These are phyloP conservation scores for Drosophila cognata DNA, from an alignment of 2,888 invertebrate species.

Conservation along the genomic window DNA sequence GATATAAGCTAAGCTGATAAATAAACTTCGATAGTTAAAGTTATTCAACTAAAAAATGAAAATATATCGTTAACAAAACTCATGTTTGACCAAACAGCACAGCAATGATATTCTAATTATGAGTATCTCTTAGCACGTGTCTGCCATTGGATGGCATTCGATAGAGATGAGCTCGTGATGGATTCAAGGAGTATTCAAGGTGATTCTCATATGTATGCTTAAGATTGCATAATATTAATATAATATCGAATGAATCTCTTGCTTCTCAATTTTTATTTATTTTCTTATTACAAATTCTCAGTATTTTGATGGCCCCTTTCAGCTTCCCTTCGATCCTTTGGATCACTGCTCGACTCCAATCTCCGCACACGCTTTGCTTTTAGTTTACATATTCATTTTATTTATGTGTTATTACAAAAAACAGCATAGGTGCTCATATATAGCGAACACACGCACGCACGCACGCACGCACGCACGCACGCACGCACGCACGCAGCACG, in stretches of 20 bases:
- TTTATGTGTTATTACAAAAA: background rate
- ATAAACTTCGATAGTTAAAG: background rate
- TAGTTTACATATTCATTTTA: background rate
- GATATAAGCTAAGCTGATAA: background rate
- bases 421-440: constrained; percentile 23
- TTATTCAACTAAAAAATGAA: background rate
- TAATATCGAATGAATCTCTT: background rate
- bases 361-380: background rate
- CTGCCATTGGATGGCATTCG: background rate
- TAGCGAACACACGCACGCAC: background rate
- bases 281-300: background rate
- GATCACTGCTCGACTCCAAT: background rate
- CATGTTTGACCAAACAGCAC: constrained; percentile 16
- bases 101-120: constrained; percentile 40
- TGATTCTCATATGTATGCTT: background rate
- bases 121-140: background rate
- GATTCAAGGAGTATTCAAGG: background rate
- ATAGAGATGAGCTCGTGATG: constrained; percentile 22
- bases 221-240: too few relatives aligned
- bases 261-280: background rate
- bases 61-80: constrained; percentile 11
- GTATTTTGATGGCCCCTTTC: background rate
- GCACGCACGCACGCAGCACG: constrained; percentile 6
- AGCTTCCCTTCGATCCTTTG: background rate
- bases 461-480: constrained; percentile 4